Percentiles rank a stretch among this genome's conserved stretches.
phyloP scores from a whole-genome alignment of 2,797 vertebrate genomes.

The Eulemur albifrons region DNA sequence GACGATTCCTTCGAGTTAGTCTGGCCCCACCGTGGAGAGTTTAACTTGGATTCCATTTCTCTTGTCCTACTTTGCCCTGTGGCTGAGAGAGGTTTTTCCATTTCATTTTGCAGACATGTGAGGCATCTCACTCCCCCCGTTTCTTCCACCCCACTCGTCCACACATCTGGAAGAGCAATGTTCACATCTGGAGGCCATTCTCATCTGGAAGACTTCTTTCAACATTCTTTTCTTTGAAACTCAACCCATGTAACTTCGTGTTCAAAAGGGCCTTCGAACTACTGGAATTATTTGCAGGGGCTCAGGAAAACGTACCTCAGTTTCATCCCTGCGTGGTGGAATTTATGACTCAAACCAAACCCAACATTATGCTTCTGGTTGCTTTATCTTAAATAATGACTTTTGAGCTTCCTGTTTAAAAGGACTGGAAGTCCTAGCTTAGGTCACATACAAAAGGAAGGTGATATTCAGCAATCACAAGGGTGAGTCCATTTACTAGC shows the following conservation, averaged over 20 bases:
- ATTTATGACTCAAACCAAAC: conserved; percentile 69
- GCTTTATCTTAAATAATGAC: background rate
- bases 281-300: conserved; percentile 54
- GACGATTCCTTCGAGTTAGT: background rate
- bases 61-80: conserved; percentile 59
- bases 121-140: conserved; percentile 58
- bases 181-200: conserved; percentile 86
- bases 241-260: conserved; percentile 70
- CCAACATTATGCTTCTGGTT: conserved; percentile 43
- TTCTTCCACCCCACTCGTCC: background rate
- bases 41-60: conserved; percentile 56
- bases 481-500: background rate
- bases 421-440: background rate
- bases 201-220: conserved; percentile 79
- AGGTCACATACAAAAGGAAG: background rate
- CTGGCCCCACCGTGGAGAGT: background rate
- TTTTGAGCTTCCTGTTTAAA: conserved; percentile 35
- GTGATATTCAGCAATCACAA: background rate
- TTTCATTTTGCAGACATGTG: conserved; percentile 77
- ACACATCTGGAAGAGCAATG: conserved; percentile 78
- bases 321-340: conserved; percentile 43
- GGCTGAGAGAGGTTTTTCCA: conserved; percentile 79
- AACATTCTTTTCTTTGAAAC: conserved; percentile 85
- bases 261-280: conserved; percentile 73
- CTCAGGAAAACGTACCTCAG: conserved; percentile 25